These are phyloP conservation scores for Diadegma fenestrale DNA, from an alignment of 2,888 invertebrate species.

Conservation along the genomic window DNA sequence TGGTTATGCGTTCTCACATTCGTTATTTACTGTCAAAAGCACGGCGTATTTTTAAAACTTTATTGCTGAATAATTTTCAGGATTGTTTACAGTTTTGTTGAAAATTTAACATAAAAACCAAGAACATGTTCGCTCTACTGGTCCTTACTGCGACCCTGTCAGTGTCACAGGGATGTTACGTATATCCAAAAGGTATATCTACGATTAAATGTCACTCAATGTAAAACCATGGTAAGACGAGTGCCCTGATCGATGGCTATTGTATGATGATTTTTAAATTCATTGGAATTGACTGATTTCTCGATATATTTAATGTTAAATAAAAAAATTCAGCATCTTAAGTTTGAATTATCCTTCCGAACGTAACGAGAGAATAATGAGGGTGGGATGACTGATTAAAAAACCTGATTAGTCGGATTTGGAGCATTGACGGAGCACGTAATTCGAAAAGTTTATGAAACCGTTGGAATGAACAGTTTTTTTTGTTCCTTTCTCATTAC, in stretches of 20 bases:
- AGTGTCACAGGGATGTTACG: conserved; percentile 81
- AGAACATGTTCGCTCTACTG: conserved; percentile 78
- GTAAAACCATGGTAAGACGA: not conserved
- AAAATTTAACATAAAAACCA: conserved; percentile 66
- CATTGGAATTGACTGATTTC: not conserved
- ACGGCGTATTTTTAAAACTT: not conserved
- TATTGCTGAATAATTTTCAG: conserved; percentile 6
- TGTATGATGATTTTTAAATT: not conserved
- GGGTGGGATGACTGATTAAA: conserved; percentile 1
- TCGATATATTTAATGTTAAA: not conserved
- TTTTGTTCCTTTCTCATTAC: conserved; percentile 72
- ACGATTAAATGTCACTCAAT: conserved; percentile 19
- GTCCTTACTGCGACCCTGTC: conserved; percentile 78
- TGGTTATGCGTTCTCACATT: not conserved
- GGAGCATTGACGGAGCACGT: conserved; percentile 9
- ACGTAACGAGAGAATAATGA: not conserved
- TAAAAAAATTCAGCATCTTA: not conserved
- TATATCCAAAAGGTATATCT: conserved; percentile 81
- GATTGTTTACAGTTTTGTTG: conserved; percentile 74
- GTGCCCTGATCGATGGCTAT: not conserved
- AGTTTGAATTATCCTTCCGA: not conserved
- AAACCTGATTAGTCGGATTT: not conserved
- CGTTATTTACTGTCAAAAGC: not conserved
- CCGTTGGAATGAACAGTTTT: conserved; percentile 31
- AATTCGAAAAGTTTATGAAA: conserved; percentile 39